Base-by-base conservation (phyloP, 2,797 vertebrate species). In the Halcyon badia region DNA sequence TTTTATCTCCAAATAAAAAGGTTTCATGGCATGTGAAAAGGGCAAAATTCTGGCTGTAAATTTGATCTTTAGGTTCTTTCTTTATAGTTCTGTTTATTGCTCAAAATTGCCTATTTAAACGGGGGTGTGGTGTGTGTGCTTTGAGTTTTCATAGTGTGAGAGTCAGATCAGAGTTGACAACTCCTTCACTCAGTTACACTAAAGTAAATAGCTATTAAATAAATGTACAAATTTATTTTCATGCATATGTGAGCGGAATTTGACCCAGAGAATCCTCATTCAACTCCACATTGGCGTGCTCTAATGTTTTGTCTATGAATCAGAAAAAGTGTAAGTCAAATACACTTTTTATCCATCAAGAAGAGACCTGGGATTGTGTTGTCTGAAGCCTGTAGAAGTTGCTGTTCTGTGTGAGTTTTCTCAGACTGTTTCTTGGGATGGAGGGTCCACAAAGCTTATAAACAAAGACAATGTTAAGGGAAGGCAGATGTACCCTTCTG, bases 171-270 rank as follows among this genome's bases (percentile, higher is more conserved):
- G 80, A 76, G 65, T n/a, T 3, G 17, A 70, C 49, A 92, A 79
- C 91, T 91, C 84, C 70, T 92, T 90, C 69, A 57, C 66, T 84
- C 4, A 4, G 52, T 83, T 90, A 48, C 80, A 31, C 65, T 89
- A 49, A 86, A 83, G 73, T 75, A 90, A 90, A 83, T 78, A n/a
- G 28, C 25, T 72, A 61, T 71, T 89, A 93, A 90, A 44, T 51
- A 26, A 56, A 86, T 58, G 65, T 80, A 66, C 44, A 64, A 69
- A 60, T 83, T 73, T 78, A n/a, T 92, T 92, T 94, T 84, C 48
- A 14, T 81, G 78, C 24, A 82, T 16, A 37, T 71, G 31, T 71
- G 48, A 87, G 73, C 39, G 76, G 73, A 94, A 93, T 88, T 81
- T 89, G 80, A 87, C 77, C 37, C 49, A 66, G 64, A 49, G 41